phyloP scores from a whole-genome alignment of 2,888 invertebrate genomes.

The Drosophila trichaetosa region DNA sequence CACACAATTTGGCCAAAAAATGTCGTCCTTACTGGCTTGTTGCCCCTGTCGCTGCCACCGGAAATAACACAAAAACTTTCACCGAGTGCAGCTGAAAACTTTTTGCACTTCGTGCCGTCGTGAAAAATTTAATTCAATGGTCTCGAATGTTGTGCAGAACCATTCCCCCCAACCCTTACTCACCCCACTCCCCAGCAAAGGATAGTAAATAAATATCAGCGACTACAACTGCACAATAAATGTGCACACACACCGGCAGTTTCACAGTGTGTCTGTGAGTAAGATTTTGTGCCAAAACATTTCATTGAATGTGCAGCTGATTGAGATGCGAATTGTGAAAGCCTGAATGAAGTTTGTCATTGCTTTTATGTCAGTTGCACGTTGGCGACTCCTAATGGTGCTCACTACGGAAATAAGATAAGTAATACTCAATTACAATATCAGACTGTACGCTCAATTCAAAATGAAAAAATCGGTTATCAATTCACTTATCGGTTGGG shows the following conservation, averaged over 20 bases:
- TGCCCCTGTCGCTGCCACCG: constrained; percentile 52
- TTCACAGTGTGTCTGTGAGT: constrained; percentile 38
- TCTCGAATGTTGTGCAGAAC: constrained; percentile 36
- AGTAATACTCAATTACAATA: constrained; percentile 12
- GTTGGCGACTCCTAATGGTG: constrained; percentile 27
- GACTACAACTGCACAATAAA: constrained; percentile 61
- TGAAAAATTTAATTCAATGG: constrained; percentile 75
- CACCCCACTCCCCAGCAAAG: background rate
- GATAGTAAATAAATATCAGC: constrained; percentile 70
- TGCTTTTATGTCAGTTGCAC: constrained; percentile 30
- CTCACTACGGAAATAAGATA: background rate
- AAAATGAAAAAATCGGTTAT: background rate
- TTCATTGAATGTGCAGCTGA: constrained; percentile 69
- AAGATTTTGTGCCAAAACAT: constrained; percentile 54
- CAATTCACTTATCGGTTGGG: background rate
- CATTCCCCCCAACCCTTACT: no score
- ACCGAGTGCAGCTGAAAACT: constrained; percentile 60
- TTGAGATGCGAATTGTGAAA: constrained; percentile 61
- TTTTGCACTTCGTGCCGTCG: constrained; percentile 59
- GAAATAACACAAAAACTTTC: constrained; percentile 66
- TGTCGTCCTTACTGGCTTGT: constrained; percentile 48
- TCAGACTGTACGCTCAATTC: background rate
- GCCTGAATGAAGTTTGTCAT: constrained; percentile 41
- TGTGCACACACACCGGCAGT: constrained; percentile 19
- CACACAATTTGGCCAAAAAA: constrained; percentile 77